phyloP scores from a whole-genome alignment of 2,888 invertebrate genomes.

The Calameuta filiformis region DNA sequence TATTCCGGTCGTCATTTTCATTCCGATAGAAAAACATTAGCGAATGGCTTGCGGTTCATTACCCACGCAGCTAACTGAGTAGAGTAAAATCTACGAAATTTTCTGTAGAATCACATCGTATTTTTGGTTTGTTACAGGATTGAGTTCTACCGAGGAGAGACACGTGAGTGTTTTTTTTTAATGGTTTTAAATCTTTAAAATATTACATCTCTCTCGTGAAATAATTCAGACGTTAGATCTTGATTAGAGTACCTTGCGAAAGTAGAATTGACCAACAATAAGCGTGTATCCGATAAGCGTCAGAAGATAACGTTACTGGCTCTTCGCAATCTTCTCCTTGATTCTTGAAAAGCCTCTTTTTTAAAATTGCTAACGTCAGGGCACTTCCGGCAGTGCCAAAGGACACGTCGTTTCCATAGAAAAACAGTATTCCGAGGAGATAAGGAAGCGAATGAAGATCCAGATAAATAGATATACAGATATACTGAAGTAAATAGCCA shows the following conservation, averaged over 20 bases:
- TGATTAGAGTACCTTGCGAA: not conserved
- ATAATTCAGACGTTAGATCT: not conserved
- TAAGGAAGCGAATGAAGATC: not conserved
- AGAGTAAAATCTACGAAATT: not conserved
- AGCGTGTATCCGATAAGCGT: not conserved
- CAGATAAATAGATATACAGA: not conserved
- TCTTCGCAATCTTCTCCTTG: not conserved
- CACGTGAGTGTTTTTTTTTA: slow-evolving; percentile 69
- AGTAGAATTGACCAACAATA: not conserved
- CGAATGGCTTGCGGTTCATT: not conserved
- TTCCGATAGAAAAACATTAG: not conserved
- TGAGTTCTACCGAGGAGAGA: slow-evolving; percentile 74
- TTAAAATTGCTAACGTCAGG: not conserved
- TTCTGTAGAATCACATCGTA: not conserved
- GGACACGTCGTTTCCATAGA: not conserved
- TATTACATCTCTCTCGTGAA: not conserved
- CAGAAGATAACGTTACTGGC: not conserved
- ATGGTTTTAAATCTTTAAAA: not conserved
- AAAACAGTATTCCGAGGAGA: not conserved
- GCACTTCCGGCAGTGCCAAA: not conserved
- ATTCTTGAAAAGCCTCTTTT: not conserved
- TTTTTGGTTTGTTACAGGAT: slow-evolving; percentile 66
- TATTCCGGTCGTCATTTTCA: not conserved
- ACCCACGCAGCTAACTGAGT: not conserved
- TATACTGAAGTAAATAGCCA: not conserved